Percentiles rank a stretch among this genome's conserved stretches.
Conservation (phyloP, 2,888 invertebrate species). For the Sialis fuliginosa region DNA sequence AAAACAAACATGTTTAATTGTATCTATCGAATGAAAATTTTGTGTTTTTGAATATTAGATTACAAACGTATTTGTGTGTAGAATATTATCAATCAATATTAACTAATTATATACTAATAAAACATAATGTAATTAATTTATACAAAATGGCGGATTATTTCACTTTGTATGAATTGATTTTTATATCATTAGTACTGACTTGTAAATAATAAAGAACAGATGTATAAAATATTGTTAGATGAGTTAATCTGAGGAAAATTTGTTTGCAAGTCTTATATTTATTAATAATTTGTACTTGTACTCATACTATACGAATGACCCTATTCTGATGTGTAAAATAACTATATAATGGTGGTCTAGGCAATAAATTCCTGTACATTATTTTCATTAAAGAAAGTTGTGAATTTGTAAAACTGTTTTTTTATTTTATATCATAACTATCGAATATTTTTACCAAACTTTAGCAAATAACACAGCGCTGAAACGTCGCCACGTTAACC, state of each 20-base stretch:
- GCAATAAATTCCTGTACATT: constrained; percentile 31
- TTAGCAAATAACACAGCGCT: too few species aligned
- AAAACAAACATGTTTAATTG: neutral
- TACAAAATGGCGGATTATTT: too few species aligned
- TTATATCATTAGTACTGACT: too few species aligned
- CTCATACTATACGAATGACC: constrained; percentile 22
- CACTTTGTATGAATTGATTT: too few species aligned
- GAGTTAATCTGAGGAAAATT: too few species aligned
- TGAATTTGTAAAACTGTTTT: constrained; percentile 1
- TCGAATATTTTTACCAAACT: neutral
- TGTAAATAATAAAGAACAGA: too few species aligned
- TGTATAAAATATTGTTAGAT: too few species aligned
- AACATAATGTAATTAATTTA: too few species aligned
- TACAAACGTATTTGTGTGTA: too few species aligned
- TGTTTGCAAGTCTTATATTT: neutral
- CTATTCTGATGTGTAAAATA: constrained; percentile 27
- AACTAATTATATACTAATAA: too few species aligned
- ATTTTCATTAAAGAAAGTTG: constrained; percentile 32
- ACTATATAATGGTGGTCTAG: constrained; percentile 27
- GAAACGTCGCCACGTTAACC: too few species aligned
- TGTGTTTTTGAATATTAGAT: neutral
- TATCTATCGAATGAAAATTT: neutral
- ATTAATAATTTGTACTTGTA: constrained; percentile 6
- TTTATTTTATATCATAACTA: neutral
- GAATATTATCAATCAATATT: too few species aligned